Evolutionary conservation across 23 tunicate species (phyloP).

Genomic region (Pegea sp.): DNA sequence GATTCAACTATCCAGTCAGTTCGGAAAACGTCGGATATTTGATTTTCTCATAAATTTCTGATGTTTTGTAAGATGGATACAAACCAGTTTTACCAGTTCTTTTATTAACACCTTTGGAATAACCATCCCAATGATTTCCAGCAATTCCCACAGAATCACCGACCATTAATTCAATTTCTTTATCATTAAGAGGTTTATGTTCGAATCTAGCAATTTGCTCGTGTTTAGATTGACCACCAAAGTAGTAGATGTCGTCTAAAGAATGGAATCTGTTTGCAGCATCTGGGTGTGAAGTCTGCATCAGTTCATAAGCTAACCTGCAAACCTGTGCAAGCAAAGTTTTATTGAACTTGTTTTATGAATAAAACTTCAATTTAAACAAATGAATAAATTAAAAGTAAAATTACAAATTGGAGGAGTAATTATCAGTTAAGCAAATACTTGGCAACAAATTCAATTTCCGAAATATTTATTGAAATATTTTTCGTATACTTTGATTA

Average conservation of each 20-base stretch:
- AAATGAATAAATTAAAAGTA: too few relatives aligned
- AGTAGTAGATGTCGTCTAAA: slow-evolving; percentile 76
- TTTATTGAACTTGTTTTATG: too few relatives aligned
- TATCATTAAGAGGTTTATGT: slow-evolving; percentile 7
- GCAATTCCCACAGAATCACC: slow-evolving; percentile 54
- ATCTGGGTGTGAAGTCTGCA: slow-evolving; percentile 70
- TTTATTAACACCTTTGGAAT: slow-evolving; percentile 44
- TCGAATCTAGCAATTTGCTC: slow-evolving; percentile 17
- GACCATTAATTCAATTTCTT: slow-evolving; percentile 24
- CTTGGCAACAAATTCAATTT: too few relatives aligned
- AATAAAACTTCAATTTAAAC: too few relatives aligned
- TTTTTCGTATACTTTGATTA: too few relatives aligned
- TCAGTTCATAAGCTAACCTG: slow-evolving; percentile 62
- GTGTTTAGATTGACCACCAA: slow-evolving; percentile 55
- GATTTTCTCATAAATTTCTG: slow-evolving; percentile 11
- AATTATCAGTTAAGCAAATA: too few relatives aligned
- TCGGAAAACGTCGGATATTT: slow-evolving; percentile 55
- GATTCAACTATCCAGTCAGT: too few relatives aligned
- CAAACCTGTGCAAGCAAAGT: slow-evolving; percentile 83
- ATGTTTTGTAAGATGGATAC: slow-evolving; percentile 74
- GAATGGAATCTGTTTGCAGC: slow-evolving; percentile 33
- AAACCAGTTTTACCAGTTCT: slow-evolving; percentile 31
- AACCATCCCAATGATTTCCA: slow-evolving; percentile 92
- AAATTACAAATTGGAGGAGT: too few relatives aligned
- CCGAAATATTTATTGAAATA: too few relatives aligned